These are phyloP conservation scores for Liodrosophila aerea DNA, from an alignment of 2,888 invertebrate species.

Conservation along the genomic window DNA sequence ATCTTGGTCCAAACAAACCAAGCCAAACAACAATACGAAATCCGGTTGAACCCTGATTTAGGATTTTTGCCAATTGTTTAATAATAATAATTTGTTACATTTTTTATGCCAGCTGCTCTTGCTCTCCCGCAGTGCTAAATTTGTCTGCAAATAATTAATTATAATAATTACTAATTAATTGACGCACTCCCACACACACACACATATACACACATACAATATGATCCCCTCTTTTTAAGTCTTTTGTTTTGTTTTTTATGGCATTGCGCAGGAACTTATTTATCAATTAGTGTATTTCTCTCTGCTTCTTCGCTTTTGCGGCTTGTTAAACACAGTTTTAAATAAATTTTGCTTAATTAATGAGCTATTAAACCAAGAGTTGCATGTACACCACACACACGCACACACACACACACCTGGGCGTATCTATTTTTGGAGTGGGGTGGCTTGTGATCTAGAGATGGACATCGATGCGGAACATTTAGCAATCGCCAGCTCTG, in stretches of 20 bases:
- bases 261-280: constrained; percentile 46
- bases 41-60: constrained; percentile 57
- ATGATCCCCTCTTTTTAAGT: too few species aligned
- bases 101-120: constrained; percentile 27
- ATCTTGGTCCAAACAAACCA: constrained; percentile 50
- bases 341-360: constrained; percentile 60
- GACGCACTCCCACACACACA: constrained; percentile 34
- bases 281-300: constrained; percentile 58
- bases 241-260: too few species aligned
- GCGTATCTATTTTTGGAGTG: constrained; percentile 43
- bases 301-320: constrained; percentile 36
- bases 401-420: constrained; percentile 40
- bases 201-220: too few species aligned
- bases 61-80: background rate
- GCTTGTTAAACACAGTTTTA: constrained; percentile 60
- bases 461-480: constrained; percentile 50
- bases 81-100: constrained; percentile 57
- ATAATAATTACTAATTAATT: constrained; percentile 60
- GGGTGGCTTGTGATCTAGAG: constrained; percentile 47
- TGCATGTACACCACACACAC: constrained; percentile 11
- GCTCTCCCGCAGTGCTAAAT: constrained; percentile 34
- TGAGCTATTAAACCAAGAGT: constrained; percentile 51
- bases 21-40: constrained; percentile 27
- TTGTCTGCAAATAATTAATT: constrained; percentile 56
- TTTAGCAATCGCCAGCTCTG: constrained; percentile 24